A percentile compares a stretch with the other conserved stretches of the same genome.
phyloP scores from a whole-genome alignment of 2,888 invertebrate genomes.

The Mesorhabditis sp. region DNA sequence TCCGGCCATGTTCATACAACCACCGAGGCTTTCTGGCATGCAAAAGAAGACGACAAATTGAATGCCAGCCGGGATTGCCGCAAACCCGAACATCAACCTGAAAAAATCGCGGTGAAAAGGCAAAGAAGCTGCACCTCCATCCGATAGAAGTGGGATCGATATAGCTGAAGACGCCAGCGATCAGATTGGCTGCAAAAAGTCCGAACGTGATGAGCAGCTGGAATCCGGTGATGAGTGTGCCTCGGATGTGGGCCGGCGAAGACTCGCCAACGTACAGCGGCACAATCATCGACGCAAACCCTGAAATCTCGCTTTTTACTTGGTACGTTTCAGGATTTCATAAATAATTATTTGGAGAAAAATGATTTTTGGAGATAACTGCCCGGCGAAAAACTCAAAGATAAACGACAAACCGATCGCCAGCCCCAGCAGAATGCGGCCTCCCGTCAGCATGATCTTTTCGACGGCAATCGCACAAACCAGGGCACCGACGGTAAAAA shows the following conservation, averaged over 20 bases:
- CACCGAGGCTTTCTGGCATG: conserved; percentile 65
- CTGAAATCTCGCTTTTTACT: conserved; percentile 13
- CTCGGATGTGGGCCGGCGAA: conserved; percentile 62
- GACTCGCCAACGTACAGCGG: conserved; percentile 66
- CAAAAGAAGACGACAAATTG: conserved; percentile 65
- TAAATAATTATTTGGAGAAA: too few relatives aligned
- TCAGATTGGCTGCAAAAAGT: conserved; percentile 62
- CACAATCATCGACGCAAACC: conserved; percentile 61
- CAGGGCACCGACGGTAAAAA: conserved; percentile 62
- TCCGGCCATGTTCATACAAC: conserved; percentile 37
- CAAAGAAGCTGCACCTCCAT: conserved; percentile 60
- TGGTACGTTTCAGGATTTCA: too few relatives aligned
- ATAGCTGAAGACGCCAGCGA: conserved; percentile 63
- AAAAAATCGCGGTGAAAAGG: background rate
- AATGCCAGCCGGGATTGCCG: conserved; percentile 62
- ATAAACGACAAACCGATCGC: conserved; percentile 33
- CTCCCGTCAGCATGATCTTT: conserved; percentile 34
- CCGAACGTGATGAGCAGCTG: conserved; percentile 64
- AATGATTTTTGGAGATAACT: too few relatives aligned
- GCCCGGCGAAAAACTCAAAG: background rate
- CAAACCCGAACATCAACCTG: conserved; percentile 54
- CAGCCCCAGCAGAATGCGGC: conserved; percentile 36
- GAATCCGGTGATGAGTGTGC: conserved; percentile 50
- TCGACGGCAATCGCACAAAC: conserved; percentile 49
- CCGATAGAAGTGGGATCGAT: conserved; percentile 58